Evolutionary conservation across 1,140 invertebrate genomes (phyloP).

Genomic region (Pseudomyrmex dendroicus): DNA sequence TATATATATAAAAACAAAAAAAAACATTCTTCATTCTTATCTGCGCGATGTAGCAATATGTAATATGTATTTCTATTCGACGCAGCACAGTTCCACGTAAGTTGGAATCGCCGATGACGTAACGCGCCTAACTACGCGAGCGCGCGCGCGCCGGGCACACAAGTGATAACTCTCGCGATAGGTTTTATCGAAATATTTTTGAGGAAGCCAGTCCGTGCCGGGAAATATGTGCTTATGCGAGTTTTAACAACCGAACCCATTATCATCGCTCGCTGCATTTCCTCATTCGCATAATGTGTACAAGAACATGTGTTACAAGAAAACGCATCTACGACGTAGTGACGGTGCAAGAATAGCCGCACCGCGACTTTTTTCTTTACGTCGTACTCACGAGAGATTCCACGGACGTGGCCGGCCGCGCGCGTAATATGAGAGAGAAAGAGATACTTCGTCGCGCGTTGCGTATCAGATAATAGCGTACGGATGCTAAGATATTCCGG

Average conservation of each 20-base stretch:
- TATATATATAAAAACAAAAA: background rate
- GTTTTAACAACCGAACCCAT: constrained; percentile 22
- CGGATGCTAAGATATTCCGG: constrained; percentile 20
- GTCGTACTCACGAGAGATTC: background rate
- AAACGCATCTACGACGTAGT: constrained; percentile 22
- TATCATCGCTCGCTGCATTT: background rate
- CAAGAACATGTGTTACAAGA: constrained; percentile 42
- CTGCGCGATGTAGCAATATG: background rate
- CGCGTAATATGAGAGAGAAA: background rate
- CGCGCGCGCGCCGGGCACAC: constrained; percentile 16
- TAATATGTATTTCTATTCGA: constrained; percentile 15
- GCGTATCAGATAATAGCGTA: background rate
- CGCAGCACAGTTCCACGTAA: constrained; percentile 34
- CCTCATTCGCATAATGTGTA: constrained; percentile 62
- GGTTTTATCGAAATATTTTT: constrained; percentile 55
- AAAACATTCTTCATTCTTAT: background rate
- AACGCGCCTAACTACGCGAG: constrained; percentile 14
- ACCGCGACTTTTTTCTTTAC: constrained; percentile 22
- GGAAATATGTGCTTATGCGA: background rate
- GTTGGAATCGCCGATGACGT: constrained; percentile 49
- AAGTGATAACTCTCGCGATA: constrained; percentile 43
- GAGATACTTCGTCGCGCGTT: background rate
- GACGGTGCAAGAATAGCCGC: constrained; percentile 67
- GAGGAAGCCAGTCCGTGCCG: constrained; percentile 15
- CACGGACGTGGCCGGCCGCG: background rate